A percentile compares a stretch with the other conserved stretches of the same genome.
phyloP scores from a whole-genome alignment of 2,113 vertebrate genomes.

The Phyllopteryx taeniolatus region DNA sequence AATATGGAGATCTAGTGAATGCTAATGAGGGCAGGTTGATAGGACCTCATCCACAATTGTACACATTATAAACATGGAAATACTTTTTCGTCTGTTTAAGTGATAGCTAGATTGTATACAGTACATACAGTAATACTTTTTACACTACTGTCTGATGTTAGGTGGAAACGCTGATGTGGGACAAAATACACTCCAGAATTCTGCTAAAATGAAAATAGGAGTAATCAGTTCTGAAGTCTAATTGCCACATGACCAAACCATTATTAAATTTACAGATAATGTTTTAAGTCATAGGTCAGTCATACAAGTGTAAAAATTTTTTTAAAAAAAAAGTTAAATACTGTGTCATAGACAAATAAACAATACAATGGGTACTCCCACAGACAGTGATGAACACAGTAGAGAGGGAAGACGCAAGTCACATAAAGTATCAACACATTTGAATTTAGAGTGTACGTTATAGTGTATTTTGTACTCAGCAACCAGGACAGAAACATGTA shows the following conservation, averaged over 20 bases:
- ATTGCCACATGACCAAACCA: neutral
- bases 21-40: neutral
- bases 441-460: too few species aligned
- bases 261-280: neutral
- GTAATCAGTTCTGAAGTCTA: neutral
- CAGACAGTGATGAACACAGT: neutral
- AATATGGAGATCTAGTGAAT: constrained; percentile 14
- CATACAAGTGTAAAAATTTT: neutral
- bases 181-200: neutral
- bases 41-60: neutral
- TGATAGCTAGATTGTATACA: neutral
- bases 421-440: too few species aligned
- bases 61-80: neutral
- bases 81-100: neutral
- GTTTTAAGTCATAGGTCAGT: too few species aligned
- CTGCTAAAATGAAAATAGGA: neutral
- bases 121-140: neutral
- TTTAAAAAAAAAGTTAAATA: neutral
- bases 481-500: too few species aligned
- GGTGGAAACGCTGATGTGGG: neutral
- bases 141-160: neutral
- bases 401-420: too few species aligned
- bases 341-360: neutral
- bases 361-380: neutral
- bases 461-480: too few species aligned